A percentile compares a stretch with the other conserved stretches of the same genome.
Conservation (phyloP, 2,888 invertebrate genomes). For the Allophyes oxyacanthae region DNA sequence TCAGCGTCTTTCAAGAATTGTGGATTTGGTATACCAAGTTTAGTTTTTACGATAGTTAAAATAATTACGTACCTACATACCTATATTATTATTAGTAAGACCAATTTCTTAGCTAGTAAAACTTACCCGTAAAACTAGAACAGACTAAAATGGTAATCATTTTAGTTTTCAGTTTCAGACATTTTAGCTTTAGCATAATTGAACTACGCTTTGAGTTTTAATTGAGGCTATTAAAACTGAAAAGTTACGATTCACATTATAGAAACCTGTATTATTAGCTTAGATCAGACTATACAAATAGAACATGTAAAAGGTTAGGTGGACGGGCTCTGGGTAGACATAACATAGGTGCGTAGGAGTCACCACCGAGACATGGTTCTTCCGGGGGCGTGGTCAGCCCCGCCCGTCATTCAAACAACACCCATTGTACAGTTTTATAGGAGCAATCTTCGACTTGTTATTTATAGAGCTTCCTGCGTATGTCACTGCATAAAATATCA, state of each 20-base stretch:
- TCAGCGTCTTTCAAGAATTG: conserved; percentile 22
- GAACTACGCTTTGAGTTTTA: conserved; percentile 7
- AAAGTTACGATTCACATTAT: too few species aligned
- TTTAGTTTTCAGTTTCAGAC: conserved; percentile 17
- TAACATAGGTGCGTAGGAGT: conserved; percentile 60
- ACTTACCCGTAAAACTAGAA: neutral
- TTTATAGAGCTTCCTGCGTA: conserved; percentile 50
- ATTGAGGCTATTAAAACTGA: neutral
- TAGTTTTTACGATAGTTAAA: conserved; percentile 40
- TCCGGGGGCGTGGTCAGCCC: conserved; percentile 55
- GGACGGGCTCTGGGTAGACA: conserved; percentile 18
- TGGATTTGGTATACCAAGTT: conserved; percentile 33
- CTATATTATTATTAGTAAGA: too few species aligned
- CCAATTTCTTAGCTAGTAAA: too few species aligned
- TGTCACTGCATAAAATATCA: conserved; percentile 12
- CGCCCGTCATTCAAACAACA: conserved; percentile 60
- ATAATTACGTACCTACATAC: too few species aligned
- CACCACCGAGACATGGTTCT: conserved; percentile 35
- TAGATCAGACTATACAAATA: conserved; percentile 10
- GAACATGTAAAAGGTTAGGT: conserved; percentile 15
- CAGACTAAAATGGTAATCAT: conserved; percentile 30
- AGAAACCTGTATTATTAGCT: too few species aligned
- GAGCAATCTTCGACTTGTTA: conserved; percentile 55
- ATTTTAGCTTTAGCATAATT: conserved; percentile 14
- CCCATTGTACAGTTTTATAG: conserved; percentile 63